Evolutionary conservation across 2,888 invertebrate species (phyloP).

Genomic region (Cacoxenus indagator): DNA sequence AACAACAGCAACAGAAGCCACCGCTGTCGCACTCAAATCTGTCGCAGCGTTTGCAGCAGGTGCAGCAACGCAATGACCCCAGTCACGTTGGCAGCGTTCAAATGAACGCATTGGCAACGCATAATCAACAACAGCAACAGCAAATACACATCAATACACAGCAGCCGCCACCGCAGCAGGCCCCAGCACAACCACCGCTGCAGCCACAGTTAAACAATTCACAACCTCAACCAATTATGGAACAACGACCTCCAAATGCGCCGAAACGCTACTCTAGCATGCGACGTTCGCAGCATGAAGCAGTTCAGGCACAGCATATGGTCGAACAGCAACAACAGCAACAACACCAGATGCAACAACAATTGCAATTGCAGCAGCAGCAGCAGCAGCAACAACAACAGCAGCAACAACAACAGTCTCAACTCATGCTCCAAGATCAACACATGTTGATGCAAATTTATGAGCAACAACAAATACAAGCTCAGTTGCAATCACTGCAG

Average conservation of each 20-base stretch:
- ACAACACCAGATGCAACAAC: slow-evolving; percentile 27
- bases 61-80: slow-evolving; percentile 69
- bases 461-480: slow-evolving; percentile 64
- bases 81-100: slow-evolving; percentile 70
- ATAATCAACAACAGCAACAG: slow-evolving; percentile 55
- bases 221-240: slow-evolving; percentile 48
- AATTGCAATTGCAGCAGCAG: slow-evolving; percentile 15
- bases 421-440: slow-evolving; percentile 62
- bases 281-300: slow-evolving; percentile 70
- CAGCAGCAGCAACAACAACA: slow-evolving; percentile 37
- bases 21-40: slow-evolving; percentile 49
- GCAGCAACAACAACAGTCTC: slow-evolving; percentile 53
- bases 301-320: slow-evolving; percentile 47
- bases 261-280: slow-evolving; percentile 80
- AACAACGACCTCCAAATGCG: slow-evolving; percentile 61
- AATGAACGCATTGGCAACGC: slow-evolving; percentile 68
- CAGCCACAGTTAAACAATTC: slow-evolving; percentile 33
- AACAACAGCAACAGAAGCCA: slow-evolving; percentile 35
- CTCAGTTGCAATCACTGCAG: slow-evolving; percentile 61
- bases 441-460: slow-evolving; percentile 63
- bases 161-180: slow-evolving; percentile 28
- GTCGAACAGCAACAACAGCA: slow-evolving; percentile 52
- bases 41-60: slow-evolving; percentile 67
- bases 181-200: slow-evolving; percentile 42
- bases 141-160: slow-evolving; percentile 42